These are phyloP conservation scores for Falcaria lacertinaria DNA, from an alignment of 2,888 invertebrate species.

Conservation along the genomic window DNA sequence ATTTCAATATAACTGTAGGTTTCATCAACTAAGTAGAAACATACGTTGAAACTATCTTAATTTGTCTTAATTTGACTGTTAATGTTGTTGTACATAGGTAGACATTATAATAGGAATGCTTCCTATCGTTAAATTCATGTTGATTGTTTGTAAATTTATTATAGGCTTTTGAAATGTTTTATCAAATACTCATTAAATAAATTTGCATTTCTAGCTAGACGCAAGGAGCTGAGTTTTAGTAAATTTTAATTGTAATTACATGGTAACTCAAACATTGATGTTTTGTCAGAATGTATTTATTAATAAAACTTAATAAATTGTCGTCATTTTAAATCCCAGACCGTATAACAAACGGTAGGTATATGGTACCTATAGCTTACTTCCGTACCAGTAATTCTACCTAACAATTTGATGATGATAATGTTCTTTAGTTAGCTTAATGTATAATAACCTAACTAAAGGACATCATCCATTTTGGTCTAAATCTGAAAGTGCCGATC, in stretches of 20 bases:
- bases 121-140: not conserved
- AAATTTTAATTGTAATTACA: not conserved
- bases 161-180: too few species aligned
- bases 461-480: too few species aligned
- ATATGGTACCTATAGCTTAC: too few species aligned
- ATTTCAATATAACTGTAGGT: conserved; percentile 3
- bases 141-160: conserved; percentile 4
- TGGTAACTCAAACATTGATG: conserved; percentile 2
- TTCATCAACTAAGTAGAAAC: not conserved
- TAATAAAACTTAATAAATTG: not conserved
- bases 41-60: not conserved
- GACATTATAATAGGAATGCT: not conserved
- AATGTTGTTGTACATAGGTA: not conserved
- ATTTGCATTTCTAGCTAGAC: not conserved
- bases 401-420: too few species aligned
- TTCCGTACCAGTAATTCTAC: too few species aligned
- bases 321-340: not conserved
- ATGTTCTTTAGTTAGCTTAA: too few species aligned
- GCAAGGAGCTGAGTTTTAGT: not conserved
- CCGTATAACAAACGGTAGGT: too few species aligned
- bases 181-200: too few species aligned
- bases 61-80: not conserved
- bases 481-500: too few species aligned
- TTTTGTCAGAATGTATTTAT: conserved; percentile 3
- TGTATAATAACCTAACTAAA: too few species aligned